Percentiles rank a stretch among this genome's conserved stretches.
Evolutionary conservation across 92 coral and sea anemone genomes (phyloP).

Genomic region (Umimayanthus kanabou): DNA sequence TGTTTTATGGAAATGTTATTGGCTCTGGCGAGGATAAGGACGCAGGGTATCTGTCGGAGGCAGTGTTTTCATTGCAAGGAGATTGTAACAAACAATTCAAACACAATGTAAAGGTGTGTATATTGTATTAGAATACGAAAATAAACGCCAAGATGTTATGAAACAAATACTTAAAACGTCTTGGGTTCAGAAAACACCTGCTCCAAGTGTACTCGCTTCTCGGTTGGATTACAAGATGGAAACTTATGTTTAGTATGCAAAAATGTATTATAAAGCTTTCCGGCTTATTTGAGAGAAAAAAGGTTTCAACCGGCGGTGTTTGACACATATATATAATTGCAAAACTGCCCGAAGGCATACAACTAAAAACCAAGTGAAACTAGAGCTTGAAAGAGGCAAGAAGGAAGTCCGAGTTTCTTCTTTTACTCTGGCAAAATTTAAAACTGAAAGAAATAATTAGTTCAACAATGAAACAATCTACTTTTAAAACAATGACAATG

Average conservation of each 20-base stretch:
- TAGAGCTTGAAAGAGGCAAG: neutral
- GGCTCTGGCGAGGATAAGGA: neutral
- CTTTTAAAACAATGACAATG: neutral
- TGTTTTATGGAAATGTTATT: neutral
- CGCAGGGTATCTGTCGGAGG: neutral
- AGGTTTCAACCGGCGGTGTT: neutral
- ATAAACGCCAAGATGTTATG: neutral
- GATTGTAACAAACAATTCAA: slow-evolving; percentile 10
- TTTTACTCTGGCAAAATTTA: too few species aligned
- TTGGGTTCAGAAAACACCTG: neutral
- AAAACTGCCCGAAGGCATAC: neutral
- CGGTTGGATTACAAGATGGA: neutral
- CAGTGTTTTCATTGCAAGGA: neutral
- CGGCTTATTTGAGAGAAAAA: neutral
- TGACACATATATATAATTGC: neutral
- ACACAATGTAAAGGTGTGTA: neutral
- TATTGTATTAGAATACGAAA: neutral
- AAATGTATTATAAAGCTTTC: neutral
- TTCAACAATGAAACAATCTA: neutral
- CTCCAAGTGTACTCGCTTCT: neutral
- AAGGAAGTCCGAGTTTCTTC: neutral
- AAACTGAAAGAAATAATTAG: neutral
- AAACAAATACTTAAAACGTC: neutral
- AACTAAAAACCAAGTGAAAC: neutral
- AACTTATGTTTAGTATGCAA: neutral